Evolutionary conservation across 1,140 invertebrate species (phyloP), one percentile per base, ranked within the genome.

Genomic region (Temnothorax curvispinosus): DNA sequence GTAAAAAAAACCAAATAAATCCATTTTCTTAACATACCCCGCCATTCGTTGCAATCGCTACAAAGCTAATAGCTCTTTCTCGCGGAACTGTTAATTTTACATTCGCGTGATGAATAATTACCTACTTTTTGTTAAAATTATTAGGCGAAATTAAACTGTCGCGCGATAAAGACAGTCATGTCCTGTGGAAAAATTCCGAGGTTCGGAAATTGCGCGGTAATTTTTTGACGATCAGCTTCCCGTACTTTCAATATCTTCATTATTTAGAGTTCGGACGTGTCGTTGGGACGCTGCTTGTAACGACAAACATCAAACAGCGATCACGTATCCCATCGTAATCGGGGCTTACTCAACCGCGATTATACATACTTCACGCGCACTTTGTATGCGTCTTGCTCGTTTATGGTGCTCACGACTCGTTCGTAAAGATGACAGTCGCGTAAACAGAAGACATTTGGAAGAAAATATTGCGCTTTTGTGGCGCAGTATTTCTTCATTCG

Each of bases 261-360:
- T 54, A n/a, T 54, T 52, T n/a, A 56, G n/a, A 75, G 32, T 38
- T 52, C 18, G 32, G 5, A 56, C n/a, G 11, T n/a, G 72, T 21
- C 52, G 18, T 52, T 50, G 11, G 35, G 3, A 60, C n/a, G n/a
- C 1, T 21, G n/a, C 0, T 56, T 38, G 52, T 27, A n/a, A 67
- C 21, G 3, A 44, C 18, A 32, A 69, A 8, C 27, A 71, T 81
- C 9, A 18, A 81, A 81, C 38, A 21, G 13, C n/a, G 8, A 56
- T 81, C 77, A 69, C 35, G 78, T 71, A 71, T 81, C 41, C 38
- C 15, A 41, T 56, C 35, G 62, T 21, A 69, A 80, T 81, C 62
- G 21, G 47, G 15, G 3, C 21, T 81, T 81, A 47, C 50, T 58
- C 65, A 81, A 71, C n/a, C 35, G 15, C n/a, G 47, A 41, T 27